Evolutionary conservation across 2,888 invertebrate species (phyloP).

Genomic region (Chymomyza fuscimana): DNA sequence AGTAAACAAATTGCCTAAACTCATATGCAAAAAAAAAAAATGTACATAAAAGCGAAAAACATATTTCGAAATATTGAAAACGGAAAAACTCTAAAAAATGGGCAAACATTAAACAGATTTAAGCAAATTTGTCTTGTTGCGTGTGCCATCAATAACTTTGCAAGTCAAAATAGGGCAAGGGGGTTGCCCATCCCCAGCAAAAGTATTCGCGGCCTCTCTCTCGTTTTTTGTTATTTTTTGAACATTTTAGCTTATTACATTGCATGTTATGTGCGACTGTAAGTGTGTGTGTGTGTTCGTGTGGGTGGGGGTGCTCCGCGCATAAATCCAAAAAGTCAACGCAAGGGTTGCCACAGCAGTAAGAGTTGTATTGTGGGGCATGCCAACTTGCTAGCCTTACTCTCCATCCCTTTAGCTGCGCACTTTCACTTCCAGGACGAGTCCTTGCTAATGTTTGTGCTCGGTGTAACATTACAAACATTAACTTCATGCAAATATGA

Average conservation of each 20-base stretch:
- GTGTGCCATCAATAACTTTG: constrained; percentile 70
- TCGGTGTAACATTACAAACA: constrained; percentile 61
- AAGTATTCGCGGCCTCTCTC: not conserved
- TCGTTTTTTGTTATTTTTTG: not conserved
- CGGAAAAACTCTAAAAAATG: constrained; percentile 55
- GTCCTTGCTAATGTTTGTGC: constrained; percentile 60
- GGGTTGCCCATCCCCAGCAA: not conserved
- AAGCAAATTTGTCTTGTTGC: constrained; percentile 73
- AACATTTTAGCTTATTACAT: constrained; percentile 34
- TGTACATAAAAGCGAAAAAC: constrained; percentile 8
- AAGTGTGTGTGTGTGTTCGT: constrained; percentile 3
- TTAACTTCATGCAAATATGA: constrained; percentile 66
- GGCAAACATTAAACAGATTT: constrained; percentile 73
- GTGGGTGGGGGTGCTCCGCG: constrained; percentile 23
- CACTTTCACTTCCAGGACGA: constrained; percentile 35
- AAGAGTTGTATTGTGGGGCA: not conserved
- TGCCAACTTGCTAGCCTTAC: not conserved
- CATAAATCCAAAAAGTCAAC: constrained; percentile 58
- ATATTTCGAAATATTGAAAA: constrained; percentile 63
- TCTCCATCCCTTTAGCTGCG: constrained; percentile 9
- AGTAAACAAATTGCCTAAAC: constrained; percentile 22
- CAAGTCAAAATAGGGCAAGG: not conserved
- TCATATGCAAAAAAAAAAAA: constrained; percentile 20
- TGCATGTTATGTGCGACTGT: constrained; percentile 7
- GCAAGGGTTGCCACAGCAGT: constrained; percentile 38